Conservation (phyloP, 2,113 vertebrate species). For the Motacilla tschutschensis region DNA sequence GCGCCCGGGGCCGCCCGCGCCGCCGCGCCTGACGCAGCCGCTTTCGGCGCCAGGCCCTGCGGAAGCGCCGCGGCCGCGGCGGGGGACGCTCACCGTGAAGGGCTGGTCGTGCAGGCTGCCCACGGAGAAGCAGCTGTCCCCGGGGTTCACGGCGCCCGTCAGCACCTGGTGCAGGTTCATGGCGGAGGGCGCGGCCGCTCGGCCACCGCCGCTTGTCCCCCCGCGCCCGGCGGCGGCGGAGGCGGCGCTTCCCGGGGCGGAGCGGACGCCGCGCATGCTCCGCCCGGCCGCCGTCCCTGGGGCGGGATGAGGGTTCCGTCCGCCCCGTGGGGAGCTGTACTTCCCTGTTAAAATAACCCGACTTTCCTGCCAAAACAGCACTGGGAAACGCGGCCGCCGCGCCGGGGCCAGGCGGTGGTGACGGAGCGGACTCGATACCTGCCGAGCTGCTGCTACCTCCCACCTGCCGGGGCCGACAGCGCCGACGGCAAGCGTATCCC, state of each 20-base stretch:
- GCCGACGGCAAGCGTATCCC: rapidly evolving
- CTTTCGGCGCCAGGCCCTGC: not conserved
- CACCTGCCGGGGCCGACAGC: not conserved
- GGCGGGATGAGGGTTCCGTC: rapidly evolving
- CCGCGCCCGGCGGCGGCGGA: not conserved
- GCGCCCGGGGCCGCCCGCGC: not conserved
- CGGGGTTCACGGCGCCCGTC: slow-evolving; percentile 94
- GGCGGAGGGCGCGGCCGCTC: not conserved
- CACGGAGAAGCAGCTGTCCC: slow-evolving; percentile 92
- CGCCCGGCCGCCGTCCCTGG: not conserved
- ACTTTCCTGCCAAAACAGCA: not conserved
- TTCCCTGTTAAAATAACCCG: not conserved
- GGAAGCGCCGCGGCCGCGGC: not conserved
- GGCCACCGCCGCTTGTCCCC: not conserved
- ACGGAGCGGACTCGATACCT: not conserved
- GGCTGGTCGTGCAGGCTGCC: slow-evolving; percentile 84
- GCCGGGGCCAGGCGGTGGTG: not conserved
- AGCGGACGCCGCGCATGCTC: not conserved
- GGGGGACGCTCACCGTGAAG: slow-evolving; percentile 84
- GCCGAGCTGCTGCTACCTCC: not conserved
- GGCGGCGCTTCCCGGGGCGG: not conserved
- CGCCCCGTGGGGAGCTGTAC: rapidly evolving
- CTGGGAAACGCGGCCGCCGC: too few relatives aligned
- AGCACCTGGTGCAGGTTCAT: slow-evolving; percentile 98
- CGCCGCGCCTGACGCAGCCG: not conserved